phyloP scores from a whole-genome alignment of 2,888 invertebrate genomes.

The Athalia cordata region DNA sequence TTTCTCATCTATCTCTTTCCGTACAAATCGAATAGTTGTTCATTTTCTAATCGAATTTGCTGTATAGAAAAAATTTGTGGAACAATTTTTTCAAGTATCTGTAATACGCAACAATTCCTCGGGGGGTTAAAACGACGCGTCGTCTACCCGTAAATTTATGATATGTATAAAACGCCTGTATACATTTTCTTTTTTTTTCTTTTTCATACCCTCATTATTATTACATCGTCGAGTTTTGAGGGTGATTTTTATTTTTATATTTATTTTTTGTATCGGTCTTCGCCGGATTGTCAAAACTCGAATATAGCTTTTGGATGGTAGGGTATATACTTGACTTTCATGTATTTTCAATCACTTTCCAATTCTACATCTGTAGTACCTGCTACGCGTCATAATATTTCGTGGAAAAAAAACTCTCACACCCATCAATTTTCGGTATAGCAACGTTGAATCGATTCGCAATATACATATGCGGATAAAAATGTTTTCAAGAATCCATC shows the following conservation, averaged over 20 bases:
- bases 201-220: too few species aligned
- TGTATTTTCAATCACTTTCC: constrained; percentile 26
- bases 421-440: neutral
- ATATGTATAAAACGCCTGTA: too few species aligned
- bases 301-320: constrained; percentile 10
- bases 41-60: neutral
- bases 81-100: neutral
- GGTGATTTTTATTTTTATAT: too few species aligned
- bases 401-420: neutral
- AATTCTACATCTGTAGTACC: neutral
- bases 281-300: constrained; percentile 3
- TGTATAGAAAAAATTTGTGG: neutral
- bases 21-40: neutral
- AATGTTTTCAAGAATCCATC: too few species aligned
- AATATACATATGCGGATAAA: too few species aligned
- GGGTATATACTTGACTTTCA: constrained; percentile 31
- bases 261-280: neutral
- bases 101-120: too few species aligned
- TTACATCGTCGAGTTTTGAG: too few species aligned
- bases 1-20: neutral
- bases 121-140: too few species aligned
- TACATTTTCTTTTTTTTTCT: too few species aligned
- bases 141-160: too few species aligned
- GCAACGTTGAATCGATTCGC: neutral
- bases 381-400: neutral